Evolutionary conservation across 2,888 invertebrate species (phyloP).

Genomic region (Eupithecia tripunctaria): DNA sequence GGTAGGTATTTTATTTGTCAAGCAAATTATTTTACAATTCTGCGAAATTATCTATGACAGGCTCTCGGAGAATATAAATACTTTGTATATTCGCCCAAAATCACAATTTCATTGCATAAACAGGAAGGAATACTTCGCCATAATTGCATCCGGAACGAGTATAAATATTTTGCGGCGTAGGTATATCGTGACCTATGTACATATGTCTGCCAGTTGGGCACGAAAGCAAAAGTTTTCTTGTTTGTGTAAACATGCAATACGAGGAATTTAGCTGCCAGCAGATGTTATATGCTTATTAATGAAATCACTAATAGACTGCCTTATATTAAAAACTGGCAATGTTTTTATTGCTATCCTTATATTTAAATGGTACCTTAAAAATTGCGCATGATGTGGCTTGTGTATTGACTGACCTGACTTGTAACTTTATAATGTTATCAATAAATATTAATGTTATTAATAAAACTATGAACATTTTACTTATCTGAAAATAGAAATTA

Average conservation of each 20-base stretch:
- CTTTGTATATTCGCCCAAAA: background rate
- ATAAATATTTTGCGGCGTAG: constrained; percentile 16
- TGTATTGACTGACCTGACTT: too few relatives aligned
- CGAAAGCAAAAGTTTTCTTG: constrained; percentile 27
- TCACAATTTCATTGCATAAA: background rate
- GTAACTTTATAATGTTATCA: too few relatives aligned
- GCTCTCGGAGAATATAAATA: background rate
- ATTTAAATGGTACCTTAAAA: too few relatives aligned
- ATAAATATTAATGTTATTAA: too few relatives aligned
- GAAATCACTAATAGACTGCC: background rate
- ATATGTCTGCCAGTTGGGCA: background rate
- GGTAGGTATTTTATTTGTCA: too few relatives aligned
- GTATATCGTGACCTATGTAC: constrained; percentile 7
- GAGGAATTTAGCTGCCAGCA: background rate
- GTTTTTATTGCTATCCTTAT: too few relatives aligned
- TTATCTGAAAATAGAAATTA: background rate
- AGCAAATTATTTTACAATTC: background rate
- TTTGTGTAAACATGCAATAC: constrained; percentile 27
- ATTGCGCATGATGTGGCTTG: too few relatives aligned
- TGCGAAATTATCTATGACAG: background rate
- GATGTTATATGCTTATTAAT: background rate
- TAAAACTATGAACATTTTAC: too few relatives aligned
- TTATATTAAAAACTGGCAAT: too few relatives aligned
- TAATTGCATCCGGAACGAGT: background rate
- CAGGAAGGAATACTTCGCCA: background rate